These are phyloP conservation scores for Saguinus midas DNA, from an alignment of 2,113 vertebrate species.

Conservation along the genomic window DNA sequence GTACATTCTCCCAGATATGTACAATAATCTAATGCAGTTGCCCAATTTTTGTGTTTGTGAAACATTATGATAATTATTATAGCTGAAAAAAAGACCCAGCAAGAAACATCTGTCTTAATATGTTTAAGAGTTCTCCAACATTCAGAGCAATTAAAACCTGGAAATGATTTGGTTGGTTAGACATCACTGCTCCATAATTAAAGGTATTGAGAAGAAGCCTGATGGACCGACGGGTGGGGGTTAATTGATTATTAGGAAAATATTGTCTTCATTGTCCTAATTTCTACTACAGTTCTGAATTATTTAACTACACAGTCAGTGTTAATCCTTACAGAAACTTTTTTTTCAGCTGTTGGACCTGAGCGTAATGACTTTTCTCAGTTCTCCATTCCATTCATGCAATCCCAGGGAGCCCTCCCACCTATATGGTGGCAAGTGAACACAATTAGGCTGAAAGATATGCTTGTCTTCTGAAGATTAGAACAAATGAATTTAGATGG, in stretches of 20 bases:
- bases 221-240: background rate
- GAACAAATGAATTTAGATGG: background rate
- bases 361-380: background rate
- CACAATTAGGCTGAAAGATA: background rate
- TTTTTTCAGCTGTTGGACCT: background rate
- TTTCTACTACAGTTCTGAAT: background rate
- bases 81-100: background rate
- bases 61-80: conserved; percentile 84
- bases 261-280: background rate
- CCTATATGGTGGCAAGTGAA: background rate
- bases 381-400: fast-evolving
- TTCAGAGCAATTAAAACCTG: background rate
- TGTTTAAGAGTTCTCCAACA: background rate
- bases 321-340: background rate
- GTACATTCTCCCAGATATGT: conserved; percentile 68
- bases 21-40: conserved; percentile 84
- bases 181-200: background rate
- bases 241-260: background rate
- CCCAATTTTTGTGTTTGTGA: conserved; percentile 85
- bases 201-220: background rate
- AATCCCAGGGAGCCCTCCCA: background rate
- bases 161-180: background rate
- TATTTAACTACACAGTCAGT: background rate
- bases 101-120: background rate
- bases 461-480: background rate